These are phyloP conservation scores for Pseudopodoces humilis DNA, from an alignment of 2,113 vertebrate genomes.

Conservation along the genomic window DNA sequence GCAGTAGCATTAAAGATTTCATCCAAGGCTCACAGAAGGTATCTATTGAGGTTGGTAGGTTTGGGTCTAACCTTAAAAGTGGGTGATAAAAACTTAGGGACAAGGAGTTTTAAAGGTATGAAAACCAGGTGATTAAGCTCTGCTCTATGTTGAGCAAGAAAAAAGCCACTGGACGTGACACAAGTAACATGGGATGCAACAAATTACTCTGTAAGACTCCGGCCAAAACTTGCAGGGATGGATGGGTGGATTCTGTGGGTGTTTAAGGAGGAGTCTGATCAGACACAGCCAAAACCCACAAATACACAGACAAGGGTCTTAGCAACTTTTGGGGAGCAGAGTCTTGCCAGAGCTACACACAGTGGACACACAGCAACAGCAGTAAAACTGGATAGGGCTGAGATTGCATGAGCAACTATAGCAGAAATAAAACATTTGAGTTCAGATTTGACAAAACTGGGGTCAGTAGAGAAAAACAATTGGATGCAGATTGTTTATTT, in stretches of 20 bases:
- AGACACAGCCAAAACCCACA: not conserved
- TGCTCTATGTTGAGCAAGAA: not conserved
- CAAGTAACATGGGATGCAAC: not conserved
- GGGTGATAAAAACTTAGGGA: not conserved
- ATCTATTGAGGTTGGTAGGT: not conserved
- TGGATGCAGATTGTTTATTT: not conserved
- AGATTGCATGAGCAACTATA: not conserved
- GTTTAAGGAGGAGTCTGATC: not conserved
- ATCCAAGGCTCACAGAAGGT: not conserved
- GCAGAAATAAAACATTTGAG: not conserved
- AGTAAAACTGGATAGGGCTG: not conserved
- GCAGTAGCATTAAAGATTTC: not conserved
- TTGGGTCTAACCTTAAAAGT: not conserved
- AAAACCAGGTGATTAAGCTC: not conserved
- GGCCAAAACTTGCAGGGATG: not conserved
- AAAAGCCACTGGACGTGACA: not conserved
- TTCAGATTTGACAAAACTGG: not conserved
- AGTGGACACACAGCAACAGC: not conserved
- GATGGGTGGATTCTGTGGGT: accelerated
- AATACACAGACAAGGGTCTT: not conserved
- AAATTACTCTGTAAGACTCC: not conserved
- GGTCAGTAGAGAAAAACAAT: not conserved
- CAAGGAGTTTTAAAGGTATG: not conserved
- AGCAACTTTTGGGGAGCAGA: not conserved
- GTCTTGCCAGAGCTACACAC: accelerated